phyloP scores from a whole-genome alignment of 2,797 vertebrate species.

The Arrhamphus sclerolepis region DNA sequence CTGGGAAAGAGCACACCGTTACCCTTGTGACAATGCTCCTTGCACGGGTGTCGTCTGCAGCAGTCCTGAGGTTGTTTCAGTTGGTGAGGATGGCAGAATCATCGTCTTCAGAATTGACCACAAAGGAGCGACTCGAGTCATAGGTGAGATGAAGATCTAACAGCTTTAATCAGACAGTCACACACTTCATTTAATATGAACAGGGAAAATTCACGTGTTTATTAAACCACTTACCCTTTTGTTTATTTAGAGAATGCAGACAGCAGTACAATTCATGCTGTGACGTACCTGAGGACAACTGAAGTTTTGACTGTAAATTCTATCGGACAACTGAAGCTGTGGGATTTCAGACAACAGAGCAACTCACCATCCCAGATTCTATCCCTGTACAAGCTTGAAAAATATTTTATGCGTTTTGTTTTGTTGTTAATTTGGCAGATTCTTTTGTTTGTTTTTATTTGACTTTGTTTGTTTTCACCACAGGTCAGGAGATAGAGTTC shows the following conservation, averaged over 20 bases:
- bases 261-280: constrained; percentile 95
- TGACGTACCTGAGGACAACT: constrained; percentile 91
- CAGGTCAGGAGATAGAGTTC: constrained; percentile 90
- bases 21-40: constrained; percentile 85
- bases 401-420: too few relatives aligned
- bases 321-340: constrained; percentile 96
- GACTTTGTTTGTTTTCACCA: constrained; percentile 3
- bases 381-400: constrained; percentile 61
- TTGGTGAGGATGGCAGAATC: constrained; percentile 95
- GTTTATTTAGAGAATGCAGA: constrained; percentile 95
- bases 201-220: not conserved
- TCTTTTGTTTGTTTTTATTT: not conserved
- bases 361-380: constrained; percentile 91
- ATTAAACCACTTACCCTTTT: constrained; percentile 7
- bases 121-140: constrained; percentile 83
- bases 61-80: constrained; percentile 92
- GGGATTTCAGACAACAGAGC: constrained; percentile 93
- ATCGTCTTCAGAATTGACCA: constrained; percentile 90
- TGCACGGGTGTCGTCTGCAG: constrained; percentile 90
- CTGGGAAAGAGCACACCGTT: constrained; percentile 88
- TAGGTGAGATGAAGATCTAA: constrained; percentile 80
- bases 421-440: not conserved
- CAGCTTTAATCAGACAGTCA: not conserved
- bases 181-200: not conserved
- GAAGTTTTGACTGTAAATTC: constrained; percentile 98